phyloP scores from a whole-genome alignment of 2,113 vertebrate species.

The Passer domesticus region DNA sequence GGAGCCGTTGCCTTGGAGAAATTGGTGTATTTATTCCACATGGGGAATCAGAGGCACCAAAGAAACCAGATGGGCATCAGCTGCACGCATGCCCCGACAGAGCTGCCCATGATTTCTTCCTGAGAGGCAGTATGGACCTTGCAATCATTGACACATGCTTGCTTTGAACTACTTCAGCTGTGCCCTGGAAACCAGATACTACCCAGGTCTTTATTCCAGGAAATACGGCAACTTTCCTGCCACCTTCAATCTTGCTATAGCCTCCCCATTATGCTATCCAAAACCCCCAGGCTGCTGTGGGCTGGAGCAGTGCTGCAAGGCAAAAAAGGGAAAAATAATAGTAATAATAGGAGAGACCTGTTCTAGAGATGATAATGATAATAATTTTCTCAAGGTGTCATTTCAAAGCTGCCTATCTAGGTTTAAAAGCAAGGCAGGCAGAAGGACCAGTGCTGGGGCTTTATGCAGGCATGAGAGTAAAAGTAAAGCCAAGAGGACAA shows the following conservation, averaged over 20 bases:
- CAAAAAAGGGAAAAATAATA: background rate
- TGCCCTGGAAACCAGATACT: conserved; percentile 6
- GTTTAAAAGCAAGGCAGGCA: background rate
- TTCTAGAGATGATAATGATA: background rate
- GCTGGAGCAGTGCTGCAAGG: background rate
- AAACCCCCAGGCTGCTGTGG: background rate
- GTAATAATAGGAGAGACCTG: background rate
- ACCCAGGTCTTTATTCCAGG: background rate
- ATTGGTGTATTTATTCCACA: background rate
- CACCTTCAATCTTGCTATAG: background rate
- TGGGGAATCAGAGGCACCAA: background rate
- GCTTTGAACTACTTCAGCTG: background rate
- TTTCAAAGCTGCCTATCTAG: background rate
- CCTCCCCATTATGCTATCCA: background rate
- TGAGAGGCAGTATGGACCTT: conserved; percentile 6
- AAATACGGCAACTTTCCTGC: background rate
- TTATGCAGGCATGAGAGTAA: background rate
- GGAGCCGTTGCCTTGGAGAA: conserved; percentile 11
- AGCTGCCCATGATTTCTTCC: background rate
- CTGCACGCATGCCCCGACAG: background rate
- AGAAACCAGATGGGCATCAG: conserved; percentile 52
- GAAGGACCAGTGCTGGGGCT: background rate
- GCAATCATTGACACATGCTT: background rate
- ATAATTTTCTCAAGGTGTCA: background rate
- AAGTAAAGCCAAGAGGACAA: background rate